Conservation (phyloP, 2,888 invertebrate genomes). For the Teleiodes luculella region DNA sequence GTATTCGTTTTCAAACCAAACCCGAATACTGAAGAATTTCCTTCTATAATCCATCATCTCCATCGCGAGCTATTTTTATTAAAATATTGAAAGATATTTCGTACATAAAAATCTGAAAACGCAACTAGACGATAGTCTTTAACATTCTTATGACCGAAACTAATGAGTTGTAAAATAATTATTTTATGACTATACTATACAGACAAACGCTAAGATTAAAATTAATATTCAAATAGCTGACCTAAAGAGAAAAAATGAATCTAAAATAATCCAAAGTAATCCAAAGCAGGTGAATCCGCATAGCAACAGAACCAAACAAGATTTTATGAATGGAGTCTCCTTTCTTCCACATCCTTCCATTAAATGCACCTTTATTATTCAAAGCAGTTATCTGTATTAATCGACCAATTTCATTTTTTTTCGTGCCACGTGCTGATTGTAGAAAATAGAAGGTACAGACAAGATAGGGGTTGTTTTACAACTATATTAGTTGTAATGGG, state of each 20-base stretch:
- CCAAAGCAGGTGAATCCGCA: constrained; percentile 55
- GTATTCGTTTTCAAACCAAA: constrained; percentile 11
- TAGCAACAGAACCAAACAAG: constrained; percentile 50
- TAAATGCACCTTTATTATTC: constrained; percentile 64
- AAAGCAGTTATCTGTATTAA: constrained; percentile 65
- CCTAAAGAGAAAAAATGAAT: background rate
- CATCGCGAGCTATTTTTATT: background rate
- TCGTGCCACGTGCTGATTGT: constrained; percentile 47
- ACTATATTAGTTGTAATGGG: constrained; percentile 73
- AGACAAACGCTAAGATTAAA: background rate
- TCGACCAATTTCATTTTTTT: constrained; percentile 59
- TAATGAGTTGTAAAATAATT: background rate
- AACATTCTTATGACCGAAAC: background rate
- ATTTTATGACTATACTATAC: background rate
- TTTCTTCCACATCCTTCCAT: constrained; percentile 57
- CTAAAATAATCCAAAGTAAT: background rate
- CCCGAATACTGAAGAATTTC: background rate
- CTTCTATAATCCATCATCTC: too few relatives aligned
- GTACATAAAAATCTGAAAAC: background rate
- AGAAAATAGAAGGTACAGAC: constrained; percentile 49
- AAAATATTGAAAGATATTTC: background rate
- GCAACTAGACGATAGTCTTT: background rate
- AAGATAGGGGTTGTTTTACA: constrained; percentile 78
- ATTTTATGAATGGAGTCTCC: constrained; percentile 44
- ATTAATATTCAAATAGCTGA: background rate